A percentile compares a stretch with the other conserved stretches of the same genome.
Evolutionary conservation across 53 echinoderm and acorn worm genomes (phyloP).

Genomic region (Actinopyga echinites): DNA sequence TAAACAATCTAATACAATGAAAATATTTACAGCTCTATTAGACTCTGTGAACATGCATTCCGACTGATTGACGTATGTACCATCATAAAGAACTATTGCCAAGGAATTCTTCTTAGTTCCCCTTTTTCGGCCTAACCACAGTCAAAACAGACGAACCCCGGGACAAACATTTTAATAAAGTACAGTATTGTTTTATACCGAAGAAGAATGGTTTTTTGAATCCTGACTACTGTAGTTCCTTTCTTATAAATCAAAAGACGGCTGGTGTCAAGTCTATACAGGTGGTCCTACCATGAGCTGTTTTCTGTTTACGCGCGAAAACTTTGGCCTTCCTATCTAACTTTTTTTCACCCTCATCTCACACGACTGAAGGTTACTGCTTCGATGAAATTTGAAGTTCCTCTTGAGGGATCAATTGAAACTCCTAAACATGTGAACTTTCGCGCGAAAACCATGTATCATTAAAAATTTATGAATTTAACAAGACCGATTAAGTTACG

Average conservation of each 20-base stretch:
- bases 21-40: constrained; percentile 36
- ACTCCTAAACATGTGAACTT: background rate
- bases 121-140: too few relatives aligned
- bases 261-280: constrained; percentile 38
- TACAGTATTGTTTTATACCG: background rate
- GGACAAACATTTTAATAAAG: background rate
- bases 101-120: too few relatives aligned
- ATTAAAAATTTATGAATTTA: constrained; percentile 7
- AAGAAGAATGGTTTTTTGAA: background rate
- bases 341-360: too few relatives aligned
- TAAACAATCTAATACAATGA: constrained; percentile 31
- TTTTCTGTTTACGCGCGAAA: constrained; percentile 12
- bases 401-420: too few relatives aligned
- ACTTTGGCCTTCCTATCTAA: too few relatives aligned
- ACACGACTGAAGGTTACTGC: too few relatives aligned
- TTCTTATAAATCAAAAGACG: constrained; percentile 34
- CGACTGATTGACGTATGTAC: constrained; percentile 35
- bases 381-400: too few relatives aligned
- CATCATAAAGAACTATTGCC: too few relatives aligned
- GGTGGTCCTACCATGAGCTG: constrained; percentile 16
- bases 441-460: background rate
- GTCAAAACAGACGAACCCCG: too few relatives aligned
- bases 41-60: background rate
- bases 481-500: background rate
- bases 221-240: background rate